Percentiles rank a stretch among this genome's conserved stretches.
These are phyloP conservation scores for Propithecus deckenii DNA, from an alignment of 2,797 vertebrate genomes.

Conservation along the genomic window DNA sequence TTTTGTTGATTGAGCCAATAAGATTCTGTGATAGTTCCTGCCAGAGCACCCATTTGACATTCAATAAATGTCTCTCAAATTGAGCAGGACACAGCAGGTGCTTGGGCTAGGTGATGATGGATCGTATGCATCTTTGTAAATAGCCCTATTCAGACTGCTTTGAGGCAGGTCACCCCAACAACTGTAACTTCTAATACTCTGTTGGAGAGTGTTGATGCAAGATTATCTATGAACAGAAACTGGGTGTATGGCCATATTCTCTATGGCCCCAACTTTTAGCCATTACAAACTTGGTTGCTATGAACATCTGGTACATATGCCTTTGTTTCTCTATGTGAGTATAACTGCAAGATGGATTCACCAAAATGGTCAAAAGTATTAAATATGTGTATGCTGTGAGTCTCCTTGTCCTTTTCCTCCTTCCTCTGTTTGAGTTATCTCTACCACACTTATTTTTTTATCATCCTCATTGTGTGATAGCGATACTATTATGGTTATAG, in stretches of 20 bases:
- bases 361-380: background rate
- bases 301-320: background rate
- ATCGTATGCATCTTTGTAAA: background rate
- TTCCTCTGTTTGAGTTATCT: background rate
- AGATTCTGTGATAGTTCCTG: background rate
- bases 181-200: background rate
- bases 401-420: background rate
- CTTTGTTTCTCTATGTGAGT: background rate
- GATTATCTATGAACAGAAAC: background rate
- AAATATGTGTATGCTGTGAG: background rate
- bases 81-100: background rate
- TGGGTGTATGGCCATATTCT: background rate
- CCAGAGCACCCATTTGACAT: background rate
- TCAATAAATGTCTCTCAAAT: background rate
- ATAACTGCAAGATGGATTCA: background rate
- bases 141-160: background rate
- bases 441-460: background rate
- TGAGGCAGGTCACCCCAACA: background rate
- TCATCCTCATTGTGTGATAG: background rate
- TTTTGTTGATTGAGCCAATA: background rate
- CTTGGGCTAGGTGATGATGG: too few species aligned
- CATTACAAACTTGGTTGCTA: background rate
- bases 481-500: background rate
- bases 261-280: background rate
- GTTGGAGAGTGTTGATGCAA: background rate